A percentile compares a stretch with the other conserved stretches of the same genome.
Conservation (phyloP, 2,113 vertebrate genomes). For the Sebastes fasciatus region DNA sequence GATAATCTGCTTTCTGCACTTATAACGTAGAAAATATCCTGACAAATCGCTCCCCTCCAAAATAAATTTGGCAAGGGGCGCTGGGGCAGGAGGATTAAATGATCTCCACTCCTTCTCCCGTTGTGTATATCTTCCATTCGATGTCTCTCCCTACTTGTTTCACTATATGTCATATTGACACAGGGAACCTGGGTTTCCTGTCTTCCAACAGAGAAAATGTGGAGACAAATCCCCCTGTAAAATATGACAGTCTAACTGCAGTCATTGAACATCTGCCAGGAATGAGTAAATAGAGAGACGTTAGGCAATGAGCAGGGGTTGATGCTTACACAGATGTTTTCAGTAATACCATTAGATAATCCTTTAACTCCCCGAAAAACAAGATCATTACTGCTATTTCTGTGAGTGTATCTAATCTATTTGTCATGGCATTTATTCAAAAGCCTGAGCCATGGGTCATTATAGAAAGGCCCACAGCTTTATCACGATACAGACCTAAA, state of each 20-base stretch:
- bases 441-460: slow-evolving; percentile 59
- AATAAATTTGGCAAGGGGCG: slow-evolving; percentile 53
- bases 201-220: slow-evolving; percentile 27
- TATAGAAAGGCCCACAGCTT: slow-evolving; percentile 68
- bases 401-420: slow-evolving; percentile 69
- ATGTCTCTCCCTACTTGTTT: slow-evolving; percentile 10
- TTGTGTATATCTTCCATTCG: background rate
- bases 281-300: slow-evolving; percentile 36
- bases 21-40: slow-evolving; percentile 55
- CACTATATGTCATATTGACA: slow-evolving; percentile 39
- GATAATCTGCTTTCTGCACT: slow-evolving; percentile 72
- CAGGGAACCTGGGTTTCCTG: background rate
- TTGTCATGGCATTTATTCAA: slow-evolving; percentile 71
- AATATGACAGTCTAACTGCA: slow-evolving; percentile 52
- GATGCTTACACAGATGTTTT: slow-evolving; percentile 81
- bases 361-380: slow-evolving; percentile 78
- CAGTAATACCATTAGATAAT: slow-evolving; percentile 80
- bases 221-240: slow-evolving; percentile 12
- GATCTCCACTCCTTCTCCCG: slow-evolving; percentile 24
- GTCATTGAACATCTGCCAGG: slow-evolving; percentile 59
- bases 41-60: slow-evolving; percentile 50
- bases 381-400: slow-evolving; percentile 78
- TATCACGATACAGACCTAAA: slow-evolving; percentile 50
- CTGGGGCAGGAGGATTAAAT: slow-evolving; percentile 65
- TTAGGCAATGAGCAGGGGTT: slow-evolving; percentile 33